Evolutionary conservation across 2,113 vertebrate species (phyloP).

Genomic region (Petrocephalus microphthalmus): DNA sequence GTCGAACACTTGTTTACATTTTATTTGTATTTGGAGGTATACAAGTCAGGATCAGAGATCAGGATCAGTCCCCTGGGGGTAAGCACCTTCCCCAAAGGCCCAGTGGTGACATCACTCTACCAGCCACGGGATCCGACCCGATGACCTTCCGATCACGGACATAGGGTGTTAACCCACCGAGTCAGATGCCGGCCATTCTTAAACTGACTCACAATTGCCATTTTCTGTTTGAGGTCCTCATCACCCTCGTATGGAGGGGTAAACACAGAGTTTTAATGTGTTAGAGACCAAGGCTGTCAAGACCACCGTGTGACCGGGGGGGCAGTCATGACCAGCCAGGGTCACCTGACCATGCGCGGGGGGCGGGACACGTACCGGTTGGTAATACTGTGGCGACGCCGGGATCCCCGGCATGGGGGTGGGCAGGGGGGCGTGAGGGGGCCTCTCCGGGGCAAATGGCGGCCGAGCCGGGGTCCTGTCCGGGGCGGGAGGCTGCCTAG

Average conservation of each 20-base stretch:
- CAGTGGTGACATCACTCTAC: neutral
- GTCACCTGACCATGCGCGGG: neutral
- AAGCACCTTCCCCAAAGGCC: neutral
- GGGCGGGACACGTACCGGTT: slow-evolving; percentile 45
- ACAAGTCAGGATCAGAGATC: neutral
- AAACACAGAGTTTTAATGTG: neutral
- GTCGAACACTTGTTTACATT: neutral
- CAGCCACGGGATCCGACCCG: neutral
- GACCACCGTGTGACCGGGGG: neutral
- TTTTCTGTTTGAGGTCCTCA: neutral
- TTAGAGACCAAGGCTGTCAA: neutral
- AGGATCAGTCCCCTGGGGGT: neutral
- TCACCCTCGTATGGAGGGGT: neutral
- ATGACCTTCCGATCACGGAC: neutral
- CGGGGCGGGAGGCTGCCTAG: slow-evolving; percentile 43
- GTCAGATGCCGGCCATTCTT: neutral
- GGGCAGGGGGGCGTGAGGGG: slow-evolving; percentile 24
- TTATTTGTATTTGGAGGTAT: neutral
- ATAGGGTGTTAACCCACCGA: neutral
- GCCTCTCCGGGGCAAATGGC: slow-evolving; percentile 48
- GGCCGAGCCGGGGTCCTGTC: slow-evolving; percentile 42
- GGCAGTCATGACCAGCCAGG: neutral
- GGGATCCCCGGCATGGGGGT: slow-evolving; percentile 27
- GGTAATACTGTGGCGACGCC: slow-evolving; percentile 53
- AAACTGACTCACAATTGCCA: neutral